Evolutionary conservation across 2,888 invertebrate species (phyloP), one percentile per base, ranked within the genome.

Genomic region (Xanthia togata): DNA sequence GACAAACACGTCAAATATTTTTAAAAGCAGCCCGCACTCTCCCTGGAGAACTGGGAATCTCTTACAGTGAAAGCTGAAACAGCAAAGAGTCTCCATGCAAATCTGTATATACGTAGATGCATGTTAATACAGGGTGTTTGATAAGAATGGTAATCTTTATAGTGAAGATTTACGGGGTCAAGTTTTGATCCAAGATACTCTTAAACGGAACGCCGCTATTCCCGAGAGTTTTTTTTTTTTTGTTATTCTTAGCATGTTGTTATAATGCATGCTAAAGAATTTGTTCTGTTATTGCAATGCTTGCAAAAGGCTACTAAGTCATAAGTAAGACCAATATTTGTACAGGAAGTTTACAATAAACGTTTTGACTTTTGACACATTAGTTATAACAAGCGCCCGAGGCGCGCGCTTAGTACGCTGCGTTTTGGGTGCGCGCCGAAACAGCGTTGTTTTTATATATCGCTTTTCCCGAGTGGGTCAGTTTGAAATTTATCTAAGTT

Each of bases 71-170:
- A 63, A 65, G 65, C 55, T 68, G 35, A 50, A 60, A 73, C 73
- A 47, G 55, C 31, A 17, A 69, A 55, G 55, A 67, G 68, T 70
- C n/a, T 71, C 9, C 31, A 63, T 73, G 60, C 64, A 73, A 82
- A 73, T 57, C 63, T 82, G 38, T 35, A n/a, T 57, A 38, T 31
- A 50, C 4, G 23, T 57, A 44, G n/a, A 57, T 68, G 41, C 26
- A 57, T 44, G 12, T 70, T 26, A 59, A 47, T 57, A 62, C 55
- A 78, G 47, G 26, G 0, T 57, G 70, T 78, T 78, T 62, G 38
- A 20, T 55, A 20, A n/a, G 12, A 31, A 50, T 50, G 20, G 8
- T 23, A 23, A 35, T 17, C 17, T 26, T 63, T 44, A 12, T 44
- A 41, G 20, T 8, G 8, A 12, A 20, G 14, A 41, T 53, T 41